Conservation (phyloP, 1,140 invertebrate genomes). For the Streblospio benedicti region DNA sequence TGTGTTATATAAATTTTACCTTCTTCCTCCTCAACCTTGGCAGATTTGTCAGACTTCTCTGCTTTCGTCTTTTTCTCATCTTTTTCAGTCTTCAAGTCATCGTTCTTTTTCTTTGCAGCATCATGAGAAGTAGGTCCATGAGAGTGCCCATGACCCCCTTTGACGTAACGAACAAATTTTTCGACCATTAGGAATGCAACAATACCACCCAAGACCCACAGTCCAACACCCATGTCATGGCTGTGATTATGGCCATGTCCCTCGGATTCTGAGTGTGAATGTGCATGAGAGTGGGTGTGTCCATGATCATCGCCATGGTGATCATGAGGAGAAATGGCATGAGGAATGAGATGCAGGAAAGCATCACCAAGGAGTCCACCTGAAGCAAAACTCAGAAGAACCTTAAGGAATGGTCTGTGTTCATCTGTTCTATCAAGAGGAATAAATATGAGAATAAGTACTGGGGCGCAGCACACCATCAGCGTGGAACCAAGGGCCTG, state of each 20-base stretch:
- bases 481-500: conserved; percentile 63
- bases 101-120: conserved; percentile 30
- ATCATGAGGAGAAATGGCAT: conserved; percentile 63
- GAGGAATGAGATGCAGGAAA: conserved; percentile 91
- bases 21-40: conserved; percentile 19
- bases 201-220: conserved; percentile 84
- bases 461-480: conserved; percentile 86
- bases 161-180: conserved; percentile 81
- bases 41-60: conserved; percentile 8
- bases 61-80: conserved; percentile 8
- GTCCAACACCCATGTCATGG: conserved; percentile 71
- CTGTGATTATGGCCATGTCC: conserved; percentile 47
- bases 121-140: conserved; percentile 49
- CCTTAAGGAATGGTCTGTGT: conserved; percentile 73
- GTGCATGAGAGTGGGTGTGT: conserved; percentile 52
- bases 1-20: too few species aligned
- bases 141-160: conserved; percentile 57
- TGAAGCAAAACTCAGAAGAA: conserved; percentile 85
- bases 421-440: conserved; percentile 71
- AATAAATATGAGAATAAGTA: conserved; percentile 85
- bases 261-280: conserved; percentile 51
- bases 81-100: conserved; percentile 40
- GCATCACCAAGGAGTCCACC: conserved; percentile 91
- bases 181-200: conserved; percentile 83
- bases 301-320: conserved; percentile 39